phyloP scores from a whole-genome alignment of 2,113 vertebrate genomes.

The Esox niger region DNA sequence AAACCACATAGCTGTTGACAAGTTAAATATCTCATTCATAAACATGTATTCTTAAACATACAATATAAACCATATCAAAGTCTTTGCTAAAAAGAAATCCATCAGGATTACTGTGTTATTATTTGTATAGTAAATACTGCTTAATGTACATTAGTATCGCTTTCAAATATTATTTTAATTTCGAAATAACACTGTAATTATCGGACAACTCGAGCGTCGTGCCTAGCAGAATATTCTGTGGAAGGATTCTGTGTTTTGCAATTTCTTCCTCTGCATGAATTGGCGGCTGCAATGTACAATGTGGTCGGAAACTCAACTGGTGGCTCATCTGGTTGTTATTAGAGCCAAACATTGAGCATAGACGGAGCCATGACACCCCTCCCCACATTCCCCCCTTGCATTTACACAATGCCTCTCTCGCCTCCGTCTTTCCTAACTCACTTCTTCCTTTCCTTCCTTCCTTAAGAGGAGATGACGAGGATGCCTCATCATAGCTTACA shows the following conservation, averaged over 20 bases:
- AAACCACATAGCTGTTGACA: too few relatives aligned
- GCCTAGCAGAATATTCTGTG: neutral
- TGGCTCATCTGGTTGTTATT: conserved; percentile 22
- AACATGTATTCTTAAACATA: too few relatives aligned
- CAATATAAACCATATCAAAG: too few relatives aligned
- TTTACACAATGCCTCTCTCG: neutral
- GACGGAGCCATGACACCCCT: neutral
- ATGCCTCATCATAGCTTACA: too few relatives aligned
- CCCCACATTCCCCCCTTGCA: neutral
- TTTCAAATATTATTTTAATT: neutral
- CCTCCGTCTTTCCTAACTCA: neutral
- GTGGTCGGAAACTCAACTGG: conserved; percentile 23
- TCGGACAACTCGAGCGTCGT: neutral
- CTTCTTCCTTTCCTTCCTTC: too few relatives aligned
- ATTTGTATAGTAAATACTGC: neutral
- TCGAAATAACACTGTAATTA: neutral
- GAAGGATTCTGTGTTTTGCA: neutral
- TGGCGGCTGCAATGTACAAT: neutral
- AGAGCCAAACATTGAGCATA: conserved; percentile 12
- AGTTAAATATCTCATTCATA: too few relatives aligned
- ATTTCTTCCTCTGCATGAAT: neutral
- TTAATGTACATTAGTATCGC: neutral
- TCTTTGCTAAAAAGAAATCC: too few relatives aligned
- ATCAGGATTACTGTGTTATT: too few relatives aligned
- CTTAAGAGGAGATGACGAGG: too few relatives aligned